Base-by-base conservation (phyloP, 2,797 vertebrate species). In the Pangasius larnaudii region DNA sequence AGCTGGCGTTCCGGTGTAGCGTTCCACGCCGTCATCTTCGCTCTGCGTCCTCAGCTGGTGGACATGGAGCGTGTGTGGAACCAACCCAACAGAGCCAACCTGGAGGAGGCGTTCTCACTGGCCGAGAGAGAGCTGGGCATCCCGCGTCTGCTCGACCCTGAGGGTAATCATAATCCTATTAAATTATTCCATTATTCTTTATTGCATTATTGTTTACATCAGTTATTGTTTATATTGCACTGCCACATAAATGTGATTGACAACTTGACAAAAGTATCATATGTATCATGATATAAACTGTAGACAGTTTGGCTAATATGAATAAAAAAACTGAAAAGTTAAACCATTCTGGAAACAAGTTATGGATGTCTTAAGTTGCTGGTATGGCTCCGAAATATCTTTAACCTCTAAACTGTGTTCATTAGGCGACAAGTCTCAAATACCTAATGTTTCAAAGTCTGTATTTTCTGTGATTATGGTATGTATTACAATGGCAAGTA, bases 1-100 rank as follows among this genome's bases (percentile, higher is more conserved):
- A 99, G 98, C n/a, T 99, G 99, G 99, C 97, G 98, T 81, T 98
- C 94, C 6, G 99, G 99, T 59, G 90, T 98, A 84, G 98, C 98
- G 33, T 99, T 99, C 93, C 97, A 98, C 88, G 98, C 97, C 0
- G 90, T 99, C 80, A 98, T 99, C 93, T 96, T 97, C 49, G 95
- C 97, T 39, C 97, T 99, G 86, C 97, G 96, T 10, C 99, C 99
- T 4, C 96, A 98, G 89, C 94, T 99, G 42, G 97, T 99, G 33
- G 97, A 99, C 93, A 95, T 99, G 95, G 97, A 99, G 27, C 96
- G 85, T 74, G 94, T 97, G 36, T 96, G 93, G 94, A 95, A 92
- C 88, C 96, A 96, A 90, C 91, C 97, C 22, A 98, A 99, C 88
- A 93, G 94, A 78, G 97, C 98, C 93, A 99, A 99, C 90, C 94